A percentile compares a stretch with the other conserved stretches of the same genome.
phyloP scores from a whole-genome alignment of 2,888 invertebrate species.

The Lacanobia wlatinum region DNA sequence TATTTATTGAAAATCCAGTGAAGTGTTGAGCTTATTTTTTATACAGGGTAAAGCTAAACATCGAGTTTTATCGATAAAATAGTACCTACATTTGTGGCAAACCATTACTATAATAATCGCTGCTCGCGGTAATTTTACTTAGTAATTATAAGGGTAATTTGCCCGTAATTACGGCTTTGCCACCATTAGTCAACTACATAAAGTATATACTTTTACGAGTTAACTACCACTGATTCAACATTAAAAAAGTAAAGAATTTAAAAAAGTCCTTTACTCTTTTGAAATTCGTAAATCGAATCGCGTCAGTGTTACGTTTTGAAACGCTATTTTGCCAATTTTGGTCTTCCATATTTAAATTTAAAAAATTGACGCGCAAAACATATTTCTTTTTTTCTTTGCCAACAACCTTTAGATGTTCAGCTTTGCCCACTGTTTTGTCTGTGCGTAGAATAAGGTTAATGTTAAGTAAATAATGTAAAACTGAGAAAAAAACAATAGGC shows the following conservation, averaged over 20 bases:
- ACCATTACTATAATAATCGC: conserved; percentile 23
- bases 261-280: background rate
- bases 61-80: conserved; percentile 42
- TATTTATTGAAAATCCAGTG: conserved; percentile 80
- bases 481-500: conserved; percentile 25
- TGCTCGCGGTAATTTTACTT: conserved; percentile 45
- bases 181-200: conserved; percentile 9
- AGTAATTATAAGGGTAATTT: conserved; percentile 37
- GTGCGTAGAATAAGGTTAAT: conserved; percentile 63
- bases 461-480: conserved; percentile 50
- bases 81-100: conserved; percentile 15
- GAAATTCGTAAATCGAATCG: background rate
- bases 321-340: background rate
- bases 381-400: background rate
- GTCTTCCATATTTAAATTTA: conserved; percentile 20
- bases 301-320: background rate
- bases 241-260: background rate
- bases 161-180: conserved; percentile 1
- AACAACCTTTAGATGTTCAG: conserved; percentile 51
- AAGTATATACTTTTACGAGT: conserved; percentile 7
- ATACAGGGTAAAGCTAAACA: conserved; percentile 65
- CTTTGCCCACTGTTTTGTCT: conserved; percentile 61
- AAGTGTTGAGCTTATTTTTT: conserved; percentile 70
- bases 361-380: background rate
- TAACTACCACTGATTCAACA: background rate